Conservation (phyloP, 1,140 invertebrate genomes). For the Nasonia vitripennis region DNA sequence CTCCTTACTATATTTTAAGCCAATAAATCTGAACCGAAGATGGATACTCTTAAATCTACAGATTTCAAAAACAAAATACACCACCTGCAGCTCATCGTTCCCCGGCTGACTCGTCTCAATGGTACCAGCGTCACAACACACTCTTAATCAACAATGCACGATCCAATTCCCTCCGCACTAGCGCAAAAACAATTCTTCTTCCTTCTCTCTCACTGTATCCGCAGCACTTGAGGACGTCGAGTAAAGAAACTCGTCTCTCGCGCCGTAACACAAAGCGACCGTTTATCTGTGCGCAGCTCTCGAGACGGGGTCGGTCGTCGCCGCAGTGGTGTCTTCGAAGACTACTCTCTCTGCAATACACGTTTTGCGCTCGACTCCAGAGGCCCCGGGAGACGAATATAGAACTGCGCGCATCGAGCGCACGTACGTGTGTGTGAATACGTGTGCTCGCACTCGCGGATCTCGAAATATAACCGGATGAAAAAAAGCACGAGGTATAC, state of each 20-base stretch:
- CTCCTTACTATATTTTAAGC: neutral
- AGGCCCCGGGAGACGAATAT: slow-evolving; percentile 36
- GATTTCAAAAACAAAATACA: neutral
- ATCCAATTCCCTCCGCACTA: neutral
- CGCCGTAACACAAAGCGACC: neutral
- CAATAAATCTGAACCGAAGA: neutral
- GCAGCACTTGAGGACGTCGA: neutral
- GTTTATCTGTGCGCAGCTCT: neutral
- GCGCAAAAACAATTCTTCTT: neutral
- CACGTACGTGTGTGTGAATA: slow-evolving; percentile 9
- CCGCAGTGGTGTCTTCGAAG: neutral
- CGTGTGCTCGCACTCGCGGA: neutral
- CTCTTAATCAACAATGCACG: neutral
- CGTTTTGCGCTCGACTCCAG: neutral
- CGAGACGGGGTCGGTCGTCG: neutral
- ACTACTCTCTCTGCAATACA: neutral
- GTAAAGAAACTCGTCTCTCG: neutral
- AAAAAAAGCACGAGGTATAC: neutral
- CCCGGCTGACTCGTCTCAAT: neutral
- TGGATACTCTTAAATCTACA: neutral
- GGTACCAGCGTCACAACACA: neutral
- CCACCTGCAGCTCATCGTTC: slow-evolving; percentile 7
- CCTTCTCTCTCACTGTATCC: neutral
- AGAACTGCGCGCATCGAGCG: neutral
- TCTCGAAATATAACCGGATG: slow-evolving; percentile 23